phyloP scores from a whole-genome alignment of 2,888 invertebrate genomes.

The Stegophylla sp. region DNA sequence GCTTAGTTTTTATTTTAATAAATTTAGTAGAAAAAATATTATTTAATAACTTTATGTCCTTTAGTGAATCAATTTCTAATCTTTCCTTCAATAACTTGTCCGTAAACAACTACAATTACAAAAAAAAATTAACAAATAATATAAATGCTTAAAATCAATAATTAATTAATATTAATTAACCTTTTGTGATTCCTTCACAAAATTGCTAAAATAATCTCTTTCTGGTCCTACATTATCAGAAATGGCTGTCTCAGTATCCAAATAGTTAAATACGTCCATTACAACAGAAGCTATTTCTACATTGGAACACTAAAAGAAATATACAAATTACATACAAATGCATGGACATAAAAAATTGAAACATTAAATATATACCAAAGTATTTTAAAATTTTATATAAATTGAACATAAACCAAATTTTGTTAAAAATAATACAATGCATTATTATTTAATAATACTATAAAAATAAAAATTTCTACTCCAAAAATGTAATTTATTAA shows the following conservation, averaged over 20 bases:
- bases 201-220: constrained; percentile 77
- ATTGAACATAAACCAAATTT: not conserved
- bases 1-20: constrained; percentile 96
- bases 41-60: constrained; percentile 87
- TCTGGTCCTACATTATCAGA: constrained; percentile 75
- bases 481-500: no score
- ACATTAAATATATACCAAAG: no score
- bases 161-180: constrained; percentile 65
- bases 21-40: constrained; percentile 93
- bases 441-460: no score
- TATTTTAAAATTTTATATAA: not conserved
- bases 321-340: no score
- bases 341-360: no score
- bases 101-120: constrained; percentile 73
- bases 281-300: constrained; percentile 80
- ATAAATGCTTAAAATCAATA: not conserved
- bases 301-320: constrained; percentile 42
- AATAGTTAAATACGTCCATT: constrained; percentile 82
- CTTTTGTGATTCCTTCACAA: constrained; percentile 81
- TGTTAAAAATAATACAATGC: no score
- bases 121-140: constrained; percentile 59
- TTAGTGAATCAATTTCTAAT: constrained; percentile 89
- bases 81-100: constrained; percentile 90
- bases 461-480: no score
- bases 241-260: constrained; percentile 81